Base-by-base conservation (phyloP, 2,113 vertebrate genomes). In the Leptosomus discolor region DNA sequence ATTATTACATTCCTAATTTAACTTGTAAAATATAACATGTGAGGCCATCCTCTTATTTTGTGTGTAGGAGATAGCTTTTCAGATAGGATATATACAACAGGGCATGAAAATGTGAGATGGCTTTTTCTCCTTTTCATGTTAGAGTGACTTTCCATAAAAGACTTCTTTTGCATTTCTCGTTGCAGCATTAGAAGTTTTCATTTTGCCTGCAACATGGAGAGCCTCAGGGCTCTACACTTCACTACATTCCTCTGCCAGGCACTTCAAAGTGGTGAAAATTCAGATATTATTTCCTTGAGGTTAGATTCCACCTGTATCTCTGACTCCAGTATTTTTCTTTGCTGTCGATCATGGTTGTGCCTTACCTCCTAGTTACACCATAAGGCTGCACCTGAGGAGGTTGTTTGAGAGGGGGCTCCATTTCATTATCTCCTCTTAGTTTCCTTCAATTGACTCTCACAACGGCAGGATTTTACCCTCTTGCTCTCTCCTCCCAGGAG, bases 141-240 rank as follows among this genome's bases (percentile, higher is more conserved):
- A 58, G 8, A 68, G 14, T 45, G 36, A 78, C 61, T 89, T 82
- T 26, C 12, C 56, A 83, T 92, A 64, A 91, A 90, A 67, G 76
- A 51, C 13, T 82, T n/a, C 43, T 58, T 86, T 46, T 94, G 34
- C 70, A 53, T 87, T 92, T 87, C 77, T 83, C 53, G 18, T 27
- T 84, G 64, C 45, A 94, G 69, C 36, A 27, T 89, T 75, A 71
- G 32, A 75, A 75, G 29, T 81, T 90, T 92, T 67, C 9, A 14
- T 80, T 89, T 91, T 36, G 56, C 6, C 26, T 95, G 69, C 56
- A 87, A 67, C 30, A 23, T 12, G 46, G 37, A 94, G 80, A 77
- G 86, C 86, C 71, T 86, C 58, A 54, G 79, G 91, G 79, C 87
- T 92, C 51, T 71, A 51, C 53, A 46, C 21, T 43, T 82, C 48